phyloP scores from a whole-genome alignment of 2,888 invertebrate species.

The Papilio protenor region DNA sequence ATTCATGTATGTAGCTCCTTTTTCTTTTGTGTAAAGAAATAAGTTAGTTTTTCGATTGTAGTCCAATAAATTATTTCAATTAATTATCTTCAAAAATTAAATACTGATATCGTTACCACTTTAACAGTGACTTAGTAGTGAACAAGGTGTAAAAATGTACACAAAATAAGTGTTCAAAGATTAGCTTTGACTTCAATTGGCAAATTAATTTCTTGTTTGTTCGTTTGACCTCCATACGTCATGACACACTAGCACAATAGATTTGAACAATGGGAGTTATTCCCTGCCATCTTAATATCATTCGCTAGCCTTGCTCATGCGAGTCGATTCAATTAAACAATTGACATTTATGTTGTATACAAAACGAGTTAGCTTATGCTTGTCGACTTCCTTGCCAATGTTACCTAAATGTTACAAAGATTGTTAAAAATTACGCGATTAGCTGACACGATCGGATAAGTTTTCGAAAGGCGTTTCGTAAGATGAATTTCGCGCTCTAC shows the following conservation, averaged over 20 bases:
- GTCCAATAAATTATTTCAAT: too few species aligned
- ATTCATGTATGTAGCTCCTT: too few species aligned
- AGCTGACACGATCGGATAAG: conserved; percentile 23
- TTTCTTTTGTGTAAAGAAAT: not conserved
- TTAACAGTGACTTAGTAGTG: not conserved
- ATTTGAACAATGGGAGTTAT: conserved; percentile 68
- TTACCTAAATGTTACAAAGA: conserved; percentile 15
- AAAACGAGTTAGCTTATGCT: not conserved
- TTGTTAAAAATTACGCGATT: conserved; percentile 14
- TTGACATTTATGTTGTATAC: conserved; percentile 13
- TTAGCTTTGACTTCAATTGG: conserved; percentile 67
- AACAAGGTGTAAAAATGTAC: conserved; percentile 43
- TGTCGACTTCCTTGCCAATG: conserved; percentile 9
- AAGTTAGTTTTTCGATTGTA: not conserved
- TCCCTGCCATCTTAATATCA: conserved; percentile 61
- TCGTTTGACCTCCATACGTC: conserved; percentile 69
- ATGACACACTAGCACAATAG: conserved; percentile 67
- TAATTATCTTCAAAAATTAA: too few species aligned
- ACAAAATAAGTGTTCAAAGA: conserved; percentile 55
- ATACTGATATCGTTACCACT: not conserved
- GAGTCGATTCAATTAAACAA: conserved; percentile 25
- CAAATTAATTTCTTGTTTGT: conserved; percentile 69
- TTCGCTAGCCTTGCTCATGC: conserved; percentile 46
- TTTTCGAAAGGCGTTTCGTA: conserved; percentile 52
- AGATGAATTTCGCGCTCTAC: conserved; percentile 66